These are phyloP conservation scores for Gobio occitaniae DNA, from an alignment of 2,797 vertebrate genomes.

Conservation along the genomic window DNA sequence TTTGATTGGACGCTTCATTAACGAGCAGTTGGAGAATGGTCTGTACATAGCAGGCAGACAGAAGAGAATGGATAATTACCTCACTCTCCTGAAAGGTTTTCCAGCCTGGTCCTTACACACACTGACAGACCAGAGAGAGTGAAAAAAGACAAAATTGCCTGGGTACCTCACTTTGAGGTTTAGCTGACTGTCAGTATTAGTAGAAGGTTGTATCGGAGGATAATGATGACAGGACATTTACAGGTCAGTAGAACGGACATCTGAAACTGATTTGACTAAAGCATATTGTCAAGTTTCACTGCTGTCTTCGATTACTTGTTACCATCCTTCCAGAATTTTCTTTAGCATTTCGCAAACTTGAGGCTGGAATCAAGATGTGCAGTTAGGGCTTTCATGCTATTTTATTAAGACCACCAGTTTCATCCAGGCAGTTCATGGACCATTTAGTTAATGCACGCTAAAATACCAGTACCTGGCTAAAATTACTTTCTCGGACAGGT, in stretches of 20 bases:
- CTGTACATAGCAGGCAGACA: slow-evolving; percentile 40
- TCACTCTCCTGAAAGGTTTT: slow-evolving; percentile 34
- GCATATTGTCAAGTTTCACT: slow-evolving; percentile 19
- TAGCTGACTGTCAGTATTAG: slow-evolving; percentile 34
- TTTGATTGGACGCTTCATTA: slow-evolving; percentile 55
- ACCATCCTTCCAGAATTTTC: background rate
- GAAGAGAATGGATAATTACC: slow-evolving; percentile 52
- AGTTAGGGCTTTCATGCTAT: background rate
- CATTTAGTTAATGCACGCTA: slow-evolving; percentile 8
- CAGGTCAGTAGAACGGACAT: slow-evolving; percentile 22
- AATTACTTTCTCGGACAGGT: slow-evolving; percentile 6
- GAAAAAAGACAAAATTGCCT: slow-evolving; percentile 29
- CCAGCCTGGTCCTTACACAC: slow-evolving; percentile 32
- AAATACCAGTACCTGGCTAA: slow-evolving; percentile 4
- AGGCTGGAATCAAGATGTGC: background rate
- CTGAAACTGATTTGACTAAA: slow-evolving; percentile 30
- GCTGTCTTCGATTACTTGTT: background rate
- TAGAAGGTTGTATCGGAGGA: slow-evolving; percentile 31
- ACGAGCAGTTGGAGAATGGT: slow-evolving; percentile 45
- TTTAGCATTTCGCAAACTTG: slow-evolving; percentile 3
- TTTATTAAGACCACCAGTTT: background rate
- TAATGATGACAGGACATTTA: slow-evolving; percentile 54
- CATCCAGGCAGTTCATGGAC: background rate
- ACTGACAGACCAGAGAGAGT: slow-evolving; percentile 38
- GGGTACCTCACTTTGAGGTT: slow-evolving; percentile 47